phyloP scores from a whole-genome alignment of 2,888 invertebrate genomes.

The Meghimatium bilineatum region DNA sequence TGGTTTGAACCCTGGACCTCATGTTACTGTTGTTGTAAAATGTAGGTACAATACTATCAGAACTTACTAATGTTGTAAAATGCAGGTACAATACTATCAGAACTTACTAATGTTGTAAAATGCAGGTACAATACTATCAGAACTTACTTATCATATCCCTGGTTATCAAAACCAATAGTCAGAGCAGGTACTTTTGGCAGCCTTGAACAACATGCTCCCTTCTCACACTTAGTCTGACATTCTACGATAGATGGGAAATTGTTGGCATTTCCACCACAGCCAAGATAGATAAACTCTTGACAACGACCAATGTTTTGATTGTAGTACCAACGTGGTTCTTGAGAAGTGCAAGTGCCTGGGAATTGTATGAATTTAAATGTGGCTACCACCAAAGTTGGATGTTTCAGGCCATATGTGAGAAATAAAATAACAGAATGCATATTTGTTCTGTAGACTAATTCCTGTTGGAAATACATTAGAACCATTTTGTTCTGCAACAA shows the following conservation, averaged over 20 bases:
- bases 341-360: slow-evolving; percentile 31
- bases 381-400: neutral
- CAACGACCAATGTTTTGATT: slow-evolving; percentile 62
- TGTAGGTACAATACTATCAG: too few species aligned
- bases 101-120: slow-evolving; percentile 69
- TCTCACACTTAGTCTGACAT: slow-evolving; percentile 64
- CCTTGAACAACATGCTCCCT: slow-evolving; percentile 71
- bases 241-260: slow-evolving; percentile 61
- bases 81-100: neutral
- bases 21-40: neutral
- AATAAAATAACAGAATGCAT: too few species aligned
- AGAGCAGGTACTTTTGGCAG: slow-evolving; percentile 55
- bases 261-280: slow-evolving; percentile 69
- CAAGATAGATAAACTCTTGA: slow-evolving; percentile 66
- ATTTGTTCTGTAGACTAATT: too few species aligned
- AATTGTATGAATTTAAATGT: neutral
- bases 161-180: slow-evolving; percentile 63
- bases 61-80: too few species aligned
- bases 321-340: slow-evolving; percentile 65
- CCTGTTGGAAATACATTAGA: too few species aligned
- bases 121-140: neutral
- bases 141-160: slow-evolving; percentile 70
- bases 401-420: too few species aligned
- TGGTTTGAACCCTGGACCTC: too few species aligned
- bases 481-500: too few species aligned